Evolutionary conservation across 2,797 vertebrate genomes (phyloP).

Genomic region (Apodemus agrarius): DNA sequence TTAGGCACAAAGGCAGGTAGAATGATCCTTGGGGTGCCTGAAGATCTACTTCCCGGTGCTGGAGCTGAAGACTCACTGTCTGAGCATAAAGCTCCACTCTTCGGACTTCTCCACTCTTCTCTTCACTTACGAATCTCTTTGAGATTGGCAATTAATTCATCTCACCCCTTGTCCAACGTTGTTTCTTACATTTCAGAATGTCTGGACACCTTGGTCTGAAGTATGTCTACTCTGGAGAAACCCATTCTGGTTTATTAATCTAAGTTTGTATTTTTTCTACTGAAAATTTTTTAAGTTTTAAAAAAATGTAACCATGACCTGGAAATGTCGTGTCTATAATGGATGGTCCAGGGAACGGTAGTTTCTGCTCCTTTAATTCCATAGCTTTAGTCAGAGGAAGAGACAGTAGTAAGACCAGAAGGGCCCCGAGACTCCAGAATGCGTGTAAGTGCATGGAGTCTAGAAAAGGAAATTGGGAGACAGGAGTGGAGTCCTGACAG

Average conservation of each 20-base stretch:
- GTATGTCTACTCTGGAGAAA: background rate
- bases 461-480: background rate
- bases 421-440: too few relatives aligned
- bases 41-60: background rate
- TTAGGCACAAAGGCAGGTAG: background rate
- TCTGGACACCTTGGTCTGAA: background rate
- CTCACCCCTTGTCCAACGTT: background rate
- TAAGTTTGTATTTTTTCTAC: background rate
- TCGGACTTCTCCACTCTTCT: background rate
- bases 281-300: background rate
- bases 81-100: background rate
- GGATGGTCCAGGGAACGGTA: background rate
- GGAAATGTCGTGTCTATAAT: background rate
- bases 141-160: background rate
- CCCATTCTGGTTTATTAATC: background rate
- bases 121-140: background rate
- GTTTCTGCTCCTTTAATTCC: background rate
- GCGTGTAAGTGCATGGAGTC: background rate
- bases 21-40: background rate
- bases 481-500: rapidly evolving
- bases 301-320: background rate
- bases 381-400: background rate
- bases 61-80: background rate
- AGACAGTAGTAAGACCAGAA: background rate
- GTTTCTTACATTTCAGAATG: background rate